Base-by-base conservation (phyloP, 2,113 vertebrate genomes). In the Heterochromis multidens region DNA sequence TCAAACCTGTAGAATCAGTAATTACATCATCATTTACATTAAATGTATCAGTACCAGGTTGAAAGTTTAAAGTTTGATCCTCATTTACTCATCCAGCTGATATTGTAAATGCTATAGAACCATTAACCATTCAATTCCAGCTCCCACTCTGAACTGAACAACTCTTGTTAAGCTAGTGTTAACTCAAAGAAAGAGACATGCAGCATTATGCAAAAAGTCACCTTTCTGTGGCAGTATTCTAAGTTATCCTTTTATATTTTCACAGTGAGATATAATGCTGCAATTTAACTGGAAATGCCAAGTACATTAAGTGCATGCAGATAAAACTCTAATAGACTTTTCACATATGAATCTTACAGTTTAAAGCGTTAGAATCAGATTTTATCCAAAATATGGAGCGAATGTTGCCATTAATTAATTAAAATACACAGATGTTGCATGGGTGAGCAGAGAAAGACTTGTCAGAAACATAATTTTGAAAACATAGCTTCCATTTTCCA, bases 221-320 rank as follows among this genome's bases (percentile, higher is more conserved):
- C 63, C 59, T 80, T 79, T 87, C 33, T 17, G 31, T 31, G 16
- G 49, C 13, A 65, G 29, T 62, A 19, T 67, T 67, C 46, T 85
- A 84, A 40, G 13, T 40, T 67, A 3, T 67, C n/a, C 62, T 25
- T 78, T 80, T 49, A 13, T 13, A 25, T 63, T 40, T 19, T 70
- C 52, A 59, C 17, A 25, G n/a, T 6, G 35, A 40, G 62, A 40
- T 12, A 65, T 40, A 65, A 65, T 40, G 13, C n/a, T 67, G 35
- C 62, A 67, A 25, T 67, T 43, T 67, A n/a, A 67, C 35, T 43
- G 62, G 35, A 67, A 67, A 43, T 67, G n/a, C 7, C 63, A 2
- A 67, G n/a, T 67, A 16, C 35, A 43, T 40, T 65, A 65, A 65
- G 62, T 65, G 35, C 23, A 65, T 37, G 9, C 35, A 19, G 29